phyloP scores from a whole-genome alignment of 2,113 vertebrate species.

The Galemys pyrenaicus region DNA sequence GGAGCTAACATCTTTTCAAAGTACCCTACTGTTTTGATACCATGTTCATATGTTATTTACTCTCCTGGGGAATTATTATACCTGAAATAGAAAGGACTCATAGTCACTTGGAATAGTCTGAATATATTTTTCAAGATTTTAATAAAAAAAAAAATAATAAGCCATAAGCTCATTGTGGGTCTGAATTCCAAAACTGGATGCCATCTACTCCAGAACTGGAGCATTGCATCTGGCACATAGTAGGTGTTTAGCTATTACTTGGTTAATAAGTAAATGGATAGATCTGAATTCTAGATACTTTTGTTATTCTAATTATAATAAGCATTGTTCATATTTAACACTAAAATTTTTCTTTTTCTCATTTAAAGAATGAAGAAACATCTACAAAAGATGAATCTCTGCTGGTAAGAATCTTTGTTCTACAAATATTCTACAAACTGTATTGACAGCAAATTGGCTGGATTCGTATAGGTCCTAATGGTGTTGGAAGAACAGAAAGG shows the following conservation, averaged over 20 bases:
- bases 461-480: neutral
- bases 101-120: neutral
- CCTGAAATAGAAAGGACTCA: constrained; percentile 13
- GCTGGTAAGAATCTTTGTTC: constrained; percentile 63
- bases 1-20: constrained; percentile 27
- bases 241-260: neutral
- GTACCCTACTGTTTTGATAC: neutral
- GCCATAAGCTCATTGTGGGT: neutral
- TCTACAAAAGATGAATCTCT: constrained; percentile 29
- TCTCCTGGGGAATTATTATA: neutral
- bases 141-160: neutral
- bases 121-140: neutral
- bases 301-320: neutral
- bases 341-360: constrained; percentile 16
- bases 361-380: constrained; percentile 56
- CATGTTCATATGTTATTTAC: neutral
- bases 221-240: neutral
- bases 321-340: neutral
- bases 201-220: neutral
- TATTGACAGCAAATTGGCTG: neutral
- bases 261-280: neutral
- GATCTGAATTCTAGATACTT: neutral
- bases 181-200: neutral
- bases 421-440: neutral
- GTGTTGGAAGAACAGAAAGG: neutral